Conservation (phyloP, 2,888 invertebrate species). For the Mythimna vitellina region DNA sequence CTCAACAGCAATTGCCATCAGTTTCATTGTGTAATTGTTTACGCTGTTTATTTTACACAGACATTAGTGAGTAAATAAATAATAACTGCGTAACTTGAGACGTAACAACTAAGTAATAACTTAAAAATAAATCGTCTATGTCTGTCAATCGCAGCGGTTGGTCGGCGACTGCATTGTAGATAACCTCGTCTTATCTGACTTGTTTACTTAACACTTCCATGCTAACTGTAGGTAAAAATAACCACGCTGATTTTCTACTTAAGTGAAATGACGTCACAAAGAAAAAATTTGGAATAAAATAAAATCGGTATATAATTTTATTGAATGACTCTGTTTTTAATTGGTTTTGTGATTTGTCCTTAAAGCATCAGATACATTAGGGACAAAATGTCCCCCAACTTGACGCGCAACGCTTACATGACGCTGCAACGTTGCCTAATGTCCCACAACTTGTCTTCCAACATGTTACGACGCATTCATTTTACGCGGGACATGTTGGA, state of each 20-base stretch:
- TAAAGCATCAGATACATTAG: too few relatives aligned
- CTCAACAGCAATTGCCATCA: too few relatives aligned
- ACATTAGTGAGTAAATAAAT: neutral
- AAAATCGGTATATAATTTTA: neutral
- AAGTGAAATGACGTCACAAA: conserved; percentile 16
- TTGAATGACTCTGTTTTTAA: neutral
- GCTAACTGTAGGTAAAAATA: conserved; percentile 56
- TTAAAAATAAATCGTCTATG: conserved; percentile 48
- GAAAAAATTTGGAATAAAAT: conserved; percentile 4
- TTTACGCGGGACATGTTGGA: too few relatives aligned
- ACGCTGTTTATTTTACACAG: neutral
- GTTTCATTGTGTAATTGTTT: too few relatives aligned
- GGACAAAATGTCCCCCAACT: too few relatives aligned
- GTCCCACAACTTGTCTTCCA: too few relatives aligned
- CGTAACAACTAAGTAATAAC: conserved; percentile 33
- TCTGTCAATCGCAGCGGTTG: conserved; percentile 69
- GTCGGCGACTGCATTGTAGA: conserved; percentile 77
- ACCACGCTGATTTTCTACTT: conserved; percentile 41
- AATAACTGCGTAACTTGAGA: neutral
- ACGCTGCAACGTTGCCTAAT: too few relatives aligned
- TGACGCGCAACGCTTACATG: too few relatives aligned
- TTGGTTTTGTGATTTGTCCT: too few relatives aligned
- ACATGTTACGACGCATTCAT: too few relatives aligned
- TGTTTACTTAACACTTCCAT: conserved; percentile 80
- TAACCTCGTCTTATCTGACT: conserved; percentile 85